A percentile compares a stretch with the other conserved stretches of the same genome.
Conservation (phyloP, 1,140 invertebrate species). For the Drosophila triauraria region DNA sequence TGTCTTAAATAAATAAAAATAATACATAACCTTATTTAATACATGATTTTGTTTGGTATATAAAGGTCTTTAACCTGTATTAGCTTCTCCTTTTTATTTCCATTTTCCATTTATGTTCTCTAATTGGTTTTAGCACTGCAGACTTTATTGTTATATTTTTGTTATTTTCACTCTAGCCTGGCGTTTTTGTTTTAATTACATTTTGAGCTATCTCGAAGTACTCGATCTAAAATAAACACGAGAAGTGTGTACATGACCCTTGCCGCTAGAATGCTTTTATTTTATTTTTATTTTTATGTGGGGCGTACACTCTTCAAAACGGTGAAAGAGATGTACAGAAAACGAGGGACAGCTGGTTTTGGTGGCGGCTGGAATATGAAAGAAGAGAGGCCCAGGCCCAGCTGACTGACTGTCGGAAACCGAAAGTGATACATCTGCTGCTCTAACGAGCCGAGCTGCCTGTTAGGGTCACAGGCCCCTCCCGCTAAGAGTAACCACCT, state of each 20-base stretch:
- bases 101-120: no score
- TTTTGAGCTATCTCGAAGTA: conserved; percentile 38
- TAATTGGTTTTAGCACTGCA: no score
- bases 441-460: conserved; percentile 34
- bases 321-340: conserved; percentile 10
- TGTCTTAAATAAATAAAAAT: no score
- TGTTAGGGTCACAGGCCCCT: conserved; percentile 38
- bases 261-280: conserved; percentile 39
- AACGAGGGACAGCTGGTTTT: conserved; percentile 17
- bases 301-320: conserved; percentile 52
- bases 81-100: no score
- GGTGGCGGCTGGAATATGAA: not conserved
- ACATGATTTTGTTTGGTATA: no score
- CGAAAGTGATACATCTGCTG: conserved; percentile 77
- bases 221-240: conserved; percentile 65
- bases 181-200: conserved; percentile 26
- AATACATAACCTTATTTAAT: no score
- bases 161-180: not conserved
- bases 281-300: conserved; percentile 37
- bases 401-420: conserved; percentile 57
- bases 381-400: conserved; percentile 26
- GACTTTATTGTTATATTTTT: no score
- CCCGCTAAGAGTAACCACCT: conserved; percentile 28
- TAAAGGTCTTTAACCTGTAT: no score
- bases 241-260: conserved; percentile 35